A percentile compares a stretch with the other conserved stretches of the same genome.
Conservation (phyloP, 2,888 invertebrate species). For the Thelaira solivaga region DNA sequence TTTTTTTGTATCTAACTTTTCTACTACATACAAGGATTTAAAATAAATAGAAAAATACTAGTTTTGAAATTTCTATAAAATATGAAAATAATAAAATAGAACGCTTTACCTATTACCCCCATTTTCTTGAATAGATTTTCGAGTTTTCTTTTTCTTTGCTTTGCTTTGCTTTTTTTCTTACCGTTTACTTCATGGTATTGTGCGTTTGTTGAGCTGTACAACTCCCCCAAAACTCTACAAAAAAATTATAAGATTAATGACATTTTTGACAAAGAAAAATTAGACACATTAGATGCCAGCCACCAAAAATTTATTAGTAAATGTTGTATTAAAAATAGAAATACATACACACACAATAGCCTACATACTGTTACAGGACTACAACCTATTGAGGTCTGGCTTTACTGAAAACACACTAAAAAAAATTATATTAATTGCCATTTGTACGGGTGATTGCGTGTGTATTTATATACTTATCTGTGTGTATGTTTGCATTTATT, state of each 20-base stretch:
- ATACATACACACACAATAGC: background rate
- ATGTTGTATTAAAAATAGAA: background rate
- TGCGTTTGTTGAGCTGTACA: background rate
- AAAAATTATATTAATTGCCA: slow-evolving; percentile 57
- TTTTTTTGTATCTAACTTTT: too few species aligned
- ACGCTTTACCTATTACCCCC: background rate
- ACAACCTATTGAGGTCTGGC: slow-evolving; percentile 7
- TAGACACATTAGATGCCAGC: slow-evolving; percentile 68
- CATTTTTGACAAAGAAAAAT: slow-evolving; percentile 75
- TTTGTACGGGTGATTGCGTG: slow-evolving; percentile 29
- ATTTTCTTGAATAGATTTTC: too few species aligned
- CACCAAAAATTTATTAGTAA: slow-evolving; percentile 34
- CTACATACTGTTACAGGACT: background rate
- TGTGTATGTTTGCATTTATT: slow-evolving; percentile 8
- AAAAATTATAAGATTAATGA: slow-evolving; percentile 71
- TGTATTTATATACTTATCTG: slow-evolving; percentile 15
- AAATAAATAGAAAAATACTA: too few species aligned
- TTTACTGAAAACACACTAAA: too few species aligned
- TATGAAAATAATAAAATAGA: background rate
- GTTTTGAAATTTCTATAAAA: background rate
- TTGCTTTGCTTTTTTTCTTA: background rate
- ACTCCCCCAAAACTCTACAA: slow-evolving; percentile 17
- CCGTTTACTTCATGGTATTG: background rate
- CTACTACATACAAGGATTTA: too few species aligned
- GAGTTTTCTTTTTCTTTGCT: background rate